These are phyloP conservation scores for Drosophila mauritiana DNA, from an alignment of 1,140 invertebrate species.

Conservation along the genomic window DNA sequence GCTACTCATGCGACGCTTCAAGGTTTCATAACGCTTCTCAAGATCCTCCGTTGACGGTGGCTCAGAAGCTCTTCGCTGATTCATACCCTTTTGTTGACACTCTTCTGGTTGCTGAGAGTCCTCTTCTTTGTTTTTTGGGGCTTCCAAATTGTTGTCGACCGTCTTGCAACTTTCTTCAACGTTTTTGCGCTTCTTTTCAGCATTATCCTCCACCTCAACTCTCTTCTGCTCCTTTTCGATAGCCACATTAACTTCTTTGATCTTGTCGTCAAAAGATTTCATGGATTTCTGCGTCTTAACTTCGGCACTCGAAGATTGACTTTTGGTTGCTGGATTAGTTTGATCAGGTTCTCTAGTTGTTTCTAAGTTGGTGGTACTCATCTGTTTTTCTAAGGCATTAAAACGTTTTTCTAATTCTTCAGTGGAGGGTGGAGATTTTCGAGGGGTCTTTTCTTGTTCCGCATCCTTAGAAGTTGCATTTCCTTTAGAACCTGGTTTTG, in stretches of 20 bases:
- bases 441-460: conserved; percentile 9
- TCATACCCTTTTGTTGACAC: conserved; percentile 13
- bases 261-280: conserved; percentile 53
- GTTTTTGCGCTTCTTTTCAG: neutral
- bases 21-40: conserved; percentile 71
- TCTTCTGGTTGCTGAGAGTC: neutral
- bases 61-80: conserved; percentile 68
- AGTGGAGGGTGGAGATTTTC: conserved; percentile 69
- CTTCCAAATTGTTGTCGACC: neutral
- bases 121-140: neutral
- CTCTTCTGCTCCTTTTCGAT: conserved; percentile 9
- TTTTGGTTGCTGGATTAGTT: conserved; percentile 3
- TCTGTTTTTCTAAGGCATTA: conserved; percentile 71
- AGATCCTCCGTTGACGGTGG: conserved; percentile 79
- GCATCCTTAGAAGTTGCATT: neutral
- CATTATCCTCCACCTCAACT: neutral
- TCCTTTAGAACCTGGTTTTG: neutral
- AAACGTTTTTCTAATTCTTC: conserved; percentile 79
- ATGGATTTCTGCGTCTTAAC: conserved; percentile 15
- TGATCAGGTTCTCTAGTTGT: conserved; percentile 13
- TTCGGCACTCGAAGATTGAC: conserved; percentile 1
- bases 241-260: conserved; percentile 29
- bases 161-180: conserved; percentile 3
- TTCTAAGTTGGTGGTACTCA: conserved; percentile 51
- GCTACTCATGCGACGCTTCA: conserved; percentile 76